These are phyloP conservation scores for Napeogenes sylphis DNA, from an alignment of 2,888 invertebrate genomes.

Conservation along the genomic window DNA sequence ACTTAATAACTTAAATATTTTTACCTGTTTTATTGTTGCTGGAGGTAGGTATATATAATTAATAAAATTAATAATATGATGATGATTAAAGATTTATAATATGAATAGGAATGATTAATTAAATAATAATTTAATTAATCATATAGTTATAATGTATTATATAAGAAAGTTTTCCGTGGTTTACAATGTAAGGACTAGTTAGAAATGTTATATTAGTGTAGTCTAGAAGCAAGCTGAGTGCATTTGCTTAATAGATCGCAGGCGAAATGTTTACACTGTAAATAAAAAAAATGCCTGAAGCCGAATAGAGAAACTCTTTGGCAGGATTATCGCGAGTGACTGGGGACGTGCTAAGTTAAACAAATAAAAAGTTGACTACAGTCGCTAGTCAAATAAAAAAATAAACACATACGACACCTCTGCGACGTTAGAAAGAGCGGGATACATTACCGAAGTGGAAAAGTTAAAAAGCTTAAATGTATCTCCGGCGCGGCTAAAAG, in stretches of 20 bases:
- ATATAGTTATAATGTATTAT: too few relatives aligned
- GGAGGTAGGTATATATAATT: too few relatives aligned
- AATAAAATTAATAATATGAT: too few relatives aligned
- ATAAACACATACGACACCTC: constrained; percentile 67
- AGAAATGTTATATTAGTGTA: constrained; percentile 76
- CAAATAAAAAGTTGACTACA: constrained; percentile 61
- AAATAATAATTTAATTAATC: constrained; percentile 32
- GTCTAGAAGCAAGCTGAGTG: constrained; percentile 64
- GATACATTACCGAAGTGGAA: constrained; percentile 78
- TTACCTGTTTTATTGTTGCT: too few relatives aligned
- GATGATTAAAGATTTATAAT: too few relatives aligned
- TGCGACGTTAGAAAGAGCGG: constrained; percentile 62
- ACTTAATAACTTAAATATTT: too few relatives aligned
- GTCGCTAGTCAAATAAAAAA: constrained; percentile 54
- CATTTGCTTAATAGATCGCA: constrained; percentile 75
- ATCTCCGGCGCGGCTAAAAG: constrained; percentile 77
- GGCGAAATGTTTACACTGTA: constrained; percentile 70
- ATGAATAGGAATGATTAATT: too few relatives aligned
- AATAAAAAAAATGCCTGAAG: constrained; percentile 46
- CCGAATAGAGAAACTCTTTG: constrained; percentile 54
- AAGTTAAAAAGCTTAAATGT: constrained; percentile 79
- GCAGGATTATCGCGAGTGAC: constrained; percentile 61
- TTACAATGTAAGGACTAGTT: constrained; percentile 22
- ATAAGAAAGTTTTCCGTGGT: too few relatives aligned
- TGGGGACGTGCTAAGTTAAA: constrained; percentile 52